phyloP scores from a whole-genome alignment of 2,113 vertebrate genomes.

The Synchiropus splendidus region DNA sequence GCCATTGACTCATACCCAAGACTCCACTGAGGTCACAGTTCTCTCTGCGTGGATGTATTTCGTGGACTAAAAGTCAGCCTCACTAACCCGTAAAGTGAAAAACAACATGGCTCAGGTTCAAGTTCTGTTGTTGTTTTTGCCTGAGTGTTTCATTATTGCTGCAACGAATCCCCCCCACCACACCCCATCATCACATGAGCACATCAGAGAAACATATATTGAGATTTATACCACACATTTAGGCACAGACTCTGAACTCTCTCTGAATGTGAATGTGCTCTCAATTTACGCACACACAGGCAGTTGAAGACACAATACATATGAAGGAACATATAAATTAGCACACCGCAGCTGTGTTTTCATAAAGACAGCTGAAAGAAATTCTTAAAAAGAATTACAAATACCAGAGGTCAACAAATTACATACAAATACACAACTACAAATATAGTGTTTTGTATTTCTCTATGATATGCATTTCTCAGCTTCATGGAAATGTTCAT shows the following conservation, averaged over 20 bases:
- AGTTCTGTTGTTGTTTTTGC: conserved; percentile 29
- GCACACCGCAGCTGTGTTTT: conserved; percentile 50
- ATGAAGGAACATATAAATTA: conserved; percentile 14
- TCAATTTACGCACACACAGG: conserved; percentile 9
- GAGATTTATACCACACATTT: conserved; percentile 28
- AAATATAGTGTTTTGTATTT: conserved; percentile 39
- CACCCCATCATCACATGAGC: conserved; percentile 14
- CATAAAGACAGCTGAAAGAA: conserved; percentile 26
- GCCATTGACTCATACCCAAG: conserved; percentile 26
- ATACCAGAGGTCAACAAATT: conserved; percentile 38
- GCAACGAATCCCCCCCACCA: conserved; percentile 22
- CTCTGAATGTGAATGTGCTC: conserved; percentile 25
- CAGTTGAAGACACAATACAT: conserved; percentile 20
- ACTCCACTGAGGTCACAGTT: conserved; percentile 16
- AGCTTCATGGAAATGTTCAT: conserved; percentile 26
- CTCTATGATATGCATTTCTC: conserved; percentile 40
- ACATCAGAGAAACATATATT: conserved; percentile 37
- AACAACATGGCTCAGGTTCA: conserved; percentile 25
- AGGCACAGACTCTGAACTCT: conserved; percentile 49
- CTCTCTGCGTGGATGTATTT: conserved; percentile 5
- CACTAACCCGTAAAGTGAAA: conserved; percentile 14
- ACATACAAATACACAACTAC: conserved; percentile 48
- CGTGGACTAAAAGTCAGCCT: conserved; percentile 8
- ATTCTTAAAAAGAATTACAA: conserved; percentile 25
- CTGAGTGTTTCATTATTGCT: conserved; percentile 62